Evolutionary conservation across 2,888 invertebrate genomes (phyloP).

Genomic region (Heliconius cydno): DNA sequence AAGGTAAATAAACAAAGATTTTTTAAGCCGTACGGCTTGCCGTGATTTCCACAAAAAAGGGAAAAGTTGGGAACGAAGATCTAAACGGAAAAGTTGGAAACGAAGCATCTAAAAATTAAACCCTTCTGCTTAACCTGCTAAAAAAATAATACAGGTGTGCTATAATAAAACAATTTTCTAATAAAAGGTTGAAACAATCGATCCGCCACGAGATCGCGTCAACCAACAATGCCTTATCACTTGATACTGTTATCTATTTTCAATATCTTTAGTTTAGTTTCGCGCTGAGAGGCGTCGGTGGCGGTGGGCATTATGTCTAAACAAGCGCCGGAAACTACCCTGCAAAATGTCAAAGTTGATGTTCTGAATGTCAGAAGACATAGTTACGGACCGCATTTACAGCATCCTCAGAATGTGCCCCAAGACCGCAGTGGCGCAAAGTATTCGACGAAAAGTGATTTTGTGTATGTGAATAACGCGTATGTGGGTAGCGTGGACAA

Average conservation of each 20-base stretch:
- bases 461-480: conserved; percentile 69
- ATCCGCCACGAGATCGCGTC: not conserved
- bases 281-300: conserved; percentile 14
- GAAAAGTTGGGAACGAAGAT: not conserved
- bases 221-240: conserved; percentile 27
- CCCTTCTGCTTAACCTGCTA: not conserved
- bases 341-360: conserved; percentile 42
- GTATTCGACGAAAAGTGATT: conserved; percentile 51
- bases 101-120: not conserved
- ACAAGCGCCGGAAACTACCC: conserved; percentile 28
- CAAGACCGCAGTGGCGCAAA: not conserved
- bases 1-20: too few relatives aligned
- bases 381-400: conserved; percentile 45
- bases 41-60: too few relatives aligned
- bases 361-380: conserved; percentile 44
- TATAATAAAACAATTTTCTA: conserved; percentile 5
- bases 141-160: not conserved
- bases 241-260: conserved; percentile 32
- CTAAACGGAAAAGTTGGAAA: not conserved
- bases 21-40: too few relatives aligned
- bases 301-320: conserved; percentile 47
- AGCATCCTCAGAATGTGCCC: not conserved
- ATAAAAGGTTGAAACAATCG: conserved; percentile 5
- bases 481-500: conserved; percentile 65
- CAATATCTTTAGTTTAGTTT: conserved; percentile 37